Evolutionary conservation across 2,113 vertebrate species (phyloP).

Genomic region (Acrocephalus kingi): DNA sequence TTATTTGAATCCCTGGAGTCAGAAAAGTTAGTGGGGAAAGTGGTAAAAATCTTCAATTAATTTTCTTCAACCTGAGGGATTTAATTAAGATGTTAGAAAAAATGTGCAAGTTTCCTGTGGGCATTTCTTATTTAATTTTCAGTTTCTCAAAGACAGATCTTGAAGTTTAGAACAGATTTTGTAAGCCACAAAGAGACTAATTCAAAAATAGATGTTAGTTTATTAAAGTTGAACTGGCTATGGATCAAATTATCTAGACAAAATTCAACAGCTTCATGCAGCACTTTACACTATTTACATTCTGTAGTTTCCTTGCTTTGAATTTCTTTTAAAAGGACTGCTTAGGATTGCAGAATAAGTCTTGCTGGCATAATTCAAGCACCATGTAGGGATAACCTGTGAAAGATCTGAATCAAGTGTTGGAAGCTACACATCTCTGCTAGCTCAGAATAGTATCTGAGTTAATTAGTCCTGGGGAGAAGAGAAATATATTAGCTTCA

Average conservation of each 20-base stretch:
- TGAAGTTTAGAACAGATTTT: background rate
- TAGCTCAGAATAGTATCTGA: background rate
- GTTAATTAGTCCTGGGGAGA: slow-evolving; percentile 10
- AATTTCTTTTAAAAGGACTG: background rate
- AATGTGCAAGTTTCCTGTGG: slow-evolving; percentile 9
- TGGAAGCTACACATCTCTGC: background rate
- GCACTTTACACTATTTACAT: background rate
- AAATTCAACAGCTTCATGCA: background rate
- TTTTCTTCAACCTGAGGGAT: slow-evolving; percentile 51
- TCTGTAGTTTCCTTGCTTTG: background rate
- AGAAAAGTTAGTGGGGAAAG: slow-evolving; percentile 40
- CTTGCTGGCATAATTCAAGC: background rate
- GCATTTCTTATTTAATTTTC: slow-evolving; percentile 49
- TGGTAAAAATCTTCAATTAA: slow-evolving; percentile 55
- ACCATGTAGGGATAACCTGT: background rate
- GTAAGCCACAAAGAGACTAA: background rate
- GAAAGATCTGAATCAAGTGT: background rate
- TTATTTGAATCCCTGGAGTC: slow-evolving; percentile 49
- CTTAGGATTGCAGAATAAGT: background rate
- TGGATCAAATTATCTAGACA: background rate
- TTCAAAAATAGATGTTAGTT: slow-evolving; percentile 36
- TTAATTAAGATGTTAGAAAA: slow-evolving; percentile 53
- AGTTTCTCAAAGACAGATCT: background rate
- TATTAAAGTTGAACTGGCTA: background rate
- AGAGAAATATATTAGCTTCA: background rate